Evolutionary conservation across 2,797 vertebrate genomes (phyloP), one percentile per base, ranked within the genome.

Genomic region (Hylomyscus alleni): DNA sequence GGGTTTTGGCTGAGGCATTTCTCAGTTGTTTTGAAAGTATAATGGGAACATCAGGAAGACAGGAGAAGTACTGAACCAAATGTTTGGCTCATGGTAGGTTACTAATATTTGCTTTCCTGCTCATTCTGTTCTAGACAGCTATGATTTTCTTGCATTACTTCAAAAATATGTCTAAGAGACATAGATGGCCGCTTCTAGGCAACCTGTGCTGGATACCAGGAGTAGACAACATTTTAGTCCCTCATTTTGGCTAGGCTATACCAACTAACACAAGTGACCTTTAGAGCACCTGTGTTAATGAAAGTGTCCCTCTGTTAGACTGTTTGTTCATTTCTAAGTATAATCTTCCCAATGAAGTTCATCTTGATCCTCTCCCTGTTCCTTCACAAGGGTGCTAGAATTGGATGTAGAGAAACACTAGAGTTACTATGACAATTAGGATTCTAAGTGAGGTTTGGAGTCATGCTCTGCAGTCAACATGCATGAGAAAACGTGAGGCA

Each of bases 261-360:
- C 8, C 77, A 81, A 47, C 14, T 24, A 56, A 47, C 37, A 29
- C 19, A 31, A 26, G 62, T 22, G 67, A 50, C 47, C 78, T 95
- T 86, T 91, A 58, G 86, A 83, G 44, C 8, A 73, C 60, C 69
- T 37, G 29, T 81, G 15, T 78, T 62, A 69, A 80, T 76, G 58
- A 72, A 89, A 94, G 78, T 20, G 90, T 86, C 20, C 60, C 29
- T 88, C 75, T 62, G 10, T 80, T 83, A 37, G 52, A 90, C 10
- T 89, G 34, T 40, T 90, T 89, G 29, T 50, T 93, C 29, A n/a
- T 44, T 69, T 84, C 0, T 12, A 65, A 72, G 84, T 29, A 91
- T 40, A 76, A 80, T 40, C 75, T 22, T 90, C 60, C 72, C 86
- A 83, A 62, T 22, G 69, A n/a, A 44, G 54, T 75, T 77, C 77